These are phyloP conservation scores for Amphiprion ocellaris DNA, from an alignment of 2,113 vertebrate genomes.

Conservation along the genomic window DNA sequence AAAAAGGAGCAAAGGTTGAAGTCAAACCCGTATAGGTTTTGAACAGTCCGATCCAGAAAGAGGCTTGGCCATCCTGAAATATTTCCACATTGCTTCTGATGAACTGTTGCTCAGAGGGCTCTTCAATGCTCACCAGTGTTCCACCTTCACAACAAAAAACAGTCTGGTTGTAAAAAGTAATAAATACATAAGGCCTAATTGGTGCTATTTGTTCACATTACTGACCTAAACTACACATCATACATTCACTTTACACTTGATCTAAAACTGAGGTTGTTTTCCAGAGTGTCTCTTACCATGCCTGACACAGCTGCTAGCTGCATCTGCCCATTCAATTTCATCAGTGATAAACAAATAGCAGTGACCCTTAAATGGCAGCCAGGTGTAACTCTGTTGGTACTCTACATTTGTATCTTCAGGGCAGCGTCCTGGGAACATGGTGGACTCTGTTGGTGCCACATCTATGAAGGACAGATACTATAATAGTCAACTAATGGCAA, in stretches of 20 bases:
- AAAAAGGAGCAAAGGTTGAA: not conserved
- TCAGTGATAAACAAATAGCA: slow-evolving; percentile 90
- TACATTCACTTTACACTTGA: not conserved
- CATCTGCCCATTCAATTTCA: slow-evolving; percentile 87
- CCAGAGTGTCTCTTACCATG: slow-evolving; percentile 80
- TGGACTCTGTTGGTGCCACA: slow-evolving; percentile 83
- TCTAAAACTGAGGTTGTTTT: not conserved
- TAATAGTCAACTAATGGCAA: not conserved
- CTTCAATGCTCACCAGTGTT: slow-evolving; percentile 87
- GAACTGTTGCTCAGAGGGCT: slow-evolving; percentile 87
- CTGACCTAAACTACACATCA: not conserved
- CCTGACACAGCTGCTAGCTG: slow-evolving; percentile 88
- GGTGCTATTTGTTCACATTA: not conserved
- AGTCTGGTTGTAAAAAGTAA: slow-evolving; percentile 62
- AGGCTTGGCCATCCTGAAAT: slow-evolving; percentile 75
- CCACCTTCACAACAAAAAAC: slow-evolving; percentile 59
- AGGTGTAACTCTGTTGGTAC: slow-evolving; percentile 74
- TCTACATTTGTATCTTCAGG: slow-evolving; percentile 73
- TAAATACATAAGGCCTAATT: not conserved
- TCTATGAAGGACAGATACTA: slow-evolving; percentile 79
- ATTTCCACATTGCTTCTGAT: slow-evolving; percentile 79
- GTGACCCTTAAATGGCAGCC: slow-evolving; percentile 90
- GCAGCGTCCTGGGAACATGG: slow-evolving; percentile 87
- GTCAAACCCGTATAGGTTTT: slow-evolving; percentile 72
- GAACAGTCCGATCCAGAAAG: slow-evolving; percentile 80